Evolutionary conservation across 2,888 invertebrate species (phyloP), one percentile per base, ranked within the genome.

Genomic region (Stenchaetothrips biformis): DNA sequence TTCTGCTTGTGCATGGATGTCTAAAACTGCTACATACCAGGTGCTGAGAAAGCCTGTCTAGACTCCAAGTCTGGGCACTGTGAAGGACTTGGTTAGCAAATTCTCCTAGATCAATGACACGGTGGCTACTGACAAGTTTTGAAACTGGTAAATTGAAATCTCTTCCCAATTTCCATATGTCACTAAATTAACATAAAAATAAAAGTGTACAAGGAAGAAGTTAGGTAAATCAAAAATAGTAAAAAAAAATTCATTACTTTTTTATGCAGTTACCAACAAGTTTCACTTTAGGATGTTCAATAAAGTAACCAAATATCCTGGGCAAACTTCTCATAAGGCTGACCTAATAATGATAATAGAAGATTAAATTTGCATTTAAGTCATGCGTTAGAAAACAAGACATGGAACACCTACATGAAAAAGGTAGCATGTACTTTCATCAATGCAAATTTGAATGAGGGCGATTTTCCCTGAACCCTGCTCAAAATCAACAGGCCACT

Each of bases 191-290:
- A 87, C 86, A 82, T 78, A 81, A 78, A 83, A 49, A 67, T 77
- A 80, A 77, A 78, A 78, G 79, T 37, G 79, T 48, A 79, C 47
- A 80, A 47, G 59, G 1, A 80, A 77, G 37, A 49, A 67, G 53
- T 27, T 82, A 79, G 25, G 16, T 53, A 48, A 81, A 78, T 78
- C 67, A 79, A 80, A 49, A 21, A 78, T 27, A 53, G n/a, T 18
- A 80, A 82, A 85, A 86, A 2, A 37, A 37, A 37, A 2, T 2
- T 37, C 2, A 37, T 85, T 86, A 91, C 91, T 90, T 91, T 85
- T 90, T 91, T 78, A 92, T 90, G 84, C 91, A 91, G 67, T 91
- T 89, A 47, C 92, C 92, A 83, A 90, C 89, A 77, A 92, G 85
- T 81, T 87, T 87, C 27, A 91, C 89, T 84, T 90, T 90, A 0